Base-by-base conservation (phyloP, 2,113 vertebrate genomes). In the Rhinogobius similis region DNA sequence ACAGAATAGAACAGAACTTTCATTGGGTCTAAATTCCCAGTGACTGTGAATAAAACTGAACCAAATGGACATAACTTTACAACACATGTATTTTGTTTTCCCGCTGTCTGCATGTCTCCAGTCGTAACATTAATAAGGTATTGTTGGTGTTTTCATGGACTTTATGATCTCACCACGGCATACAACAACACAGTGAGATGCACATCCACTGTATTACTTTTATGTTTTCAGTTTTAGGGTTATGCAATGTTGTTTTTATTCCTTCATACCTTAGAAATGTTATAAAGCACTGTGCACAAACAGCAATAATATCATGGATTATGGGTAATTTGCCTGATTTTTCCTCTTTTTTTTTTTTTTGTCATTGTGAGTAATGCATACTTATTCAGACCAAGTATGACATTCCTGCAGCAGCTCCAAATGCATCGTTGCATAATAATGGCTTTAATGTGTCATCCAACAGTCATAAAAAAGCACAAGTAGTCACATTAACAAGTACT, bases 381-480 rank as follows among this genome's bases (percentile, higher is more conserved):
- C 27, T 27, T 56, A 20, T 32, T 59, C 16, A 10, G 27, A 10
- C 26, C 14, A 36, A 8, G 18, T 32, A 13, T 27, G 2, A 36
- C 20, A 16, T 36, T 59, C 18, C 29, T 32, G 44, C n/a, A 29
- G 56, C 20, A 59, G 14, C 68, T 68, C 38, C 39, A n/a, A 68
- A 68, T 65, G 12, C 0, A 8, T 63, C 38, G 24, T 0, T 66
- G 39, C 27, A 44, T 38, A 56, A 21, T 58, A 23, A 67, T 39
- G 3, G 24, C 44, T 61, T 26, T 44, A 70, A 72, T 72, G 23
- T 38, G 11, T 65, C 36, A 77, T 44, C 27, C 43, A 55, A 27
- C 6, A 0, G 43, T 55, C 50, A 73, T 61, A 62, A 73, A 53
- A n/a, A 78, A 46, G 5, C 24, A 36, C 36, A 39, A 27, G 44